Evolutionary conservation across 2,888 invertebrate species (phyloP).

Genomic region (Dorcus parallelipipedus): DNA sequence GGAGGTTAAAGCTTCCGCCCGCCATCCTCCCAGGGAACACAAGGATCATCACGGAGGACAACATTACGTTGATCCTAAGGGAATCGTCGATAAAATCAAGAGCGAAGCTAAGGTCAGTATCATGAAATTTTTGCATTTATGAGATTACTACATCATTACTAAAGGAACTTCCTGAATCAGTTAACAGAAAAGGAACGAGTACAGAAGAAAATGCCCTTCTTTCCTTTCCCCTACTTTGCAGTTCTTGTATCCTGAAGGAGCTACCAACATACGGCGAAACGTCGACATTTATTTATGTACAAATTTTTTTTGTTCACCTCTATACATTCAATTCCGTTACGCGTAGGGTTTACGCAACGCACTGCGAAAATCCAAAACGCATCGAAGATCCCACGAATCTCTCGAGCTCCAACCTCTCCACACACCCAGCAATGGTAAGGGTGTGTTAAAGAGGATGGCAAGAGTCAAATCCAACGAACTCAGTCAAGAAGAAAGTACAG

Average conservation of each 20-base stretch:
- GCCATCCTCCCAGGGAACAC: constrained; percentile 38
- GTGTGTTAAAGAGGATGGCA: constrained; percentile 69
- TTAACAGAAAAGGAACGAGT: too few species aligned
- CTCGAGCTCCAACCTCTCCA: constrained; percentile 63
- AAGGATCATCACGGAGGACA: constrained; percentile 31
- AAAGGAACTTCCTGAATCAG: too few species aligned
- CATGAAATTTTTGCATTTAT: neutral
- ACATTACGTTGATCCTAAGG: constrained; percentile 53
- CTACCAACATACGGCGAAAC: too few species aligned
- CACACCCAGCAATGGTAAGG: constrained; percentile 50
- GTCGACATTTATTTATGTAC: too few species aligned
- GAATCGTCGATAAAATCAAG: constrained; percentile 78
- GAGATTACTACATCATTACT: neutral
- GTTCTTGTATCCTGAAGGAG: too few species aligned
- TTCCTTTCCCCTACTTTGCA: too few species aligned
- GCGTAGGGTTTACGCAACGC: constrained; percentile 59
- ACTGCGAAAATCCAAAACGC: constrained; percentile 56
- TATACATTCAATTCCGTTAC: too few species aligned
- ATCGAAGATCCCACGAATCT: constrained; percentile 57
- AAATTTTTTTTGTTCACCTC: constrained; percentile 3
- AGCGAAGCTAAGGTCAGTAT: constrained; percentile 70
- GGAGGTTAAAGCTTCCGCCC: constrained; percentile 63
- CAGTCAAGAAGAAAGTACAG: constrained; percentile 48
- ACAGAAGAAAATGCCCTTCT: too few species aligned
- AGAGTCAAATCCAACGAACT: constrained; percentile 71